A percentile compares a stretch with the other conserved stretches of the same genome.
These are phyloP conservation scores for Prionchulus punctatus DNA, from an alignment of 2,888 invertebrate species.

Conservation along the genomic window DNA sequence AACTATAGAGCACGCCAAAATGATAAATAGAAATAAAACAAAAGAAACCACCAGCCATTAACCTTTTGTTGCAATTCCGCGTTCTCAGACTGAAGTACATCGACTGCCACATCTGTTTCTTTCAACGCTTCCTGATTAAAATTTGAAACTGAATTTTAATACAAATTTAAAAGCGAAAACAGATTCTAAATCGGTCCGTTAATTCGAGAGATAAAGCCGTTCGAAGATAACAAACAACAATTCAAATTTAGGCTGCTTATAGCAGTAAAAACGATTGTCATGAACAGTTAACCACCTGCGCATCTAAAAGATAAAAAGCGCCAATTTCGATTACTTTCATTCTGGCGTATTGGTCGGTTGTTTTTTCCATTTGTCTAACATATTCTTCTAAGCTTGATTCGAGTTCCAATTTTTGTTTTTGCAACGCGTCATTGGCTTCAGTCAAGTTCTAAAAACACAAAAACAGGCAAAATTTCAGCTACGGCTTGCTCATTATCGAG, in stretches of 20 bases:
- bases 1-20: neutral
- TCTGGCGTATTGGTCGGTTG: constrained; percentile 48
- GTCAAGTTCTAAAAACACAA: constrained; percentile 39
- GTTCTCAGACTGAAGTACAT: constrained; percentile 42
- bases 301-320: neutral
- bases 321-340: constrained; percentile 29
- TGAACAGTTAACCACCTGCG: neutral
- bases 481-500: neutral
- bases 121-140: neutral
- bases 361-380: constrained; percentile 50
- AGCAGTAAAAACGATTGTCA: neutral
- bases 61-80: constrained; percentile 46
- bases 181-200: neutral
- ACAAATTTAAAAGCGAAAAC: neutral
- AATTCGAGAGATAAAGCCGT: neutral
- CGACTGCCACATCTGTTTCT: constrained; percentile 33
- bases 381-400: constrained; percentile 56
- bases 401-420: constrained; percentile 47
- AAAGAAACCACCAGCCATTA: too few species aligned
- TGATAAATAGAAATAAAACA: constrained; percentile 35
- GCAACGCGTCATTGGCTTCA: constrained; percentile 51
- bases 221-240: neutral
- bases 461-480: neutral
- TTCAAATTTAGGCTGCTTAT: too few species aligned
- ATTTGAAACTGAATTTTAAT: constrained; percentile 33